phyloP scores from a whole-genome alignment of 2,797 vertebrate species.

The Argentina silus region DNA sequence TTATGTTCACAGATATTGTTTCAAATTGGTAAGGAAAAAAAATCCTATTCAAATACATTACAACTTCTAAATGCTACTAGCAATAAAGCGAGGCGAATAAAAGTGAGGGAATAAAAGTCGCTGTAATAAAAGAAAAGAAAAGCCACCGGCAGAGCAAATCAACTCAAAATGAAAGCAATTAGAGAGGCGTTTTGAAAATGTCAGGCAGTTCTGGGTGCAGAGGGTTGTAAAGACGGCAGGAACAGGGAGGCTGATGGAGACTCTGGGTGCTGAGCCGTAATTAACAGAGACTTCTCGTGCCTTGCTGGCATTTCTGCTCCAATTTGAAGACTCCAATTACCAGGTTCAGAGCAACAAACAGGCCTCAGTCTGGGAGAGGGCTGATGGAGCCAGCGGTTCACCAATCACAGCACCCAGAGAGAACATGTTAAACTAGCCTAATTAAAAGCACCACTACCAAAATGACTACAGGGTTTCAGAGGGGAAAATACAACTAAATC shows the following conservation, averaged over 20 bases:
- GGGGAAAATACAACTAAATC: conserved; percentile 2
- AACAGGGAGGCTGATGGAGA: conserved; percentile 3
- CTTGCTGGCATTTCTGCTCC: conserved; percentile 16
- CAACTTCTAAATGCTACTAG: not conserved
- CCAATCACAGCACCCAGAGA: not conserved
- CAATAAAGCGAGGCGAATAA: not conserved
- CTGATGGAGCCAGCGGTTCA: not conserved
- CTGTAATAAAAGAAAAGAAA: not conserved
- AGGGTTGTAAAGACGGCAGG: conserved; percentile 13
- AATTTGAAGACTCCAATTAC: conserved; percentile 26
- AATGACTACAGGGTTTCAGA: conserved; percentile 14
- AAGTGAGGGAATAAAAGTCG: not conserved
- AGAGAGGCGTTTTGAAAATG: not conserved
- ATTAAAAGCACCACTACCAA: conserved; percentile 11
- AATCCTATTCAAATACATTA: not conserved
- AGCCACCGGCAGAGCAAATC: conserved; percentile 9
- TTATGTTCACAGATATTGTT: not conserved
- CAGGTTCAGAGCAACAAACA: conserved; percentile 13
- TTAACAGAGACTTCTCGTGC: conserved; percentile 20
- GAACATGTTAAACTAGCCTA: conserved; percentile 12
- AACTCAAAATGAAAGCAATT: conserved; percentile 11
- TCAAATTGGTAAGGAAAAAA: not conserved
- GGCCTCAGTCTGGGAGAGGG: not conserved
- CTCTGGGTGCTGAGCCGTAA: conserved; percentile 10
- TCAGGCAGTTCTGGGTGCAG: not conserved